A percentile compares a stretch with the other conserved stretches of the same genome.
Conservation (phyloP, 2,888 invertebrate species). For the Seira musarum region DNA sequence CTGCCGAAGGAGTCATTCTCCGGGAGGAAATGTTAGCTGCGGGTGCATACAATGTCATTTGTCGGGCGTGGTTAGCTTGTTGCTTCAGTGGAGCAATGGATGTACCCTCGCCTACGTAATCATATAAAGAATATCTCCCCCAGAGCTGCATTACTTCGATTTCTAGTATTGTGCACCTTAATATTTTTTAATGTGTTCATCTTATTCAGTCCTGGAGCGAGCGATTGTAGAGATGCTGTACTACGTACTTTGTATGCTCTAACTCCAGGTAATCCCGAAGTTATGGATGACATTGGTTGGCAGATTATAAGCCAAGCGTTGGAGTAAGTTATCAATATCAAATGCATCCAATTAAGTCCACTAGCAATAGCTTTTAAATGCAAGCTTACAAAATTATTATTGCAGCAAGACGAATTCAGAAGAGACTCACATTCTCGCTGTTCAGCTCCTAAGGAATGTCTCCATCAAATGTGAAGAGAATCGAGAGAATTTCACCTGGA, state of each 20-base stretch:
- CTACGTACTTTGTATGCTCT: conserved; percentile 54
- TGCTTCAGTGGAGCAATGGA: conserved; percentile 54
- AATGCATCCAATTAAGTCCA: background rate
- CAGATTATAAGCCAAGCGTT: conserved; percentile 62
- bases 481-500: conserved; percentile 59
- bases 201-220: conserved; percentile 56
- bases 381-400: conserved; percentile 1
- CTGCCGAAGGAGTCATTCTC: conserved; percentile 22
- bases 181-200: background rate
- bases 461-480: conserved; percentile 65
- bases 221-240: conserved; percentile 54
- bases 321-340: conserved; percentile 55
- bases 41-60: conserved; percentile 58
- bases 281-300: conserved; percentile 62
- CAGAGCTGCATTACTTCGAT: background rate
- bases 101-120: background rate
- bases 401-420: conserved; percentile 38
- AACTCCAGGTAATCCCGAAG: conserved; percentile 61
- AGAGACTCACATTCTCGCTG: conserved; percentile 45
- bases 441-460: conserved; percentile 63
- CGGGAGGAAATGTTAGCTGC: conserved; percentile 39
- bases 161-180: background rate
- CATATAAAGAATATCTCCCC: conserved; percentile 12
- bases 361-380: background rate
- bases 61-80: conserved; percentile 58